Base-by-base conservation (phyloP, 2,113 vertebrate genomes). In the Sylvilagus bachmani region DNA sequence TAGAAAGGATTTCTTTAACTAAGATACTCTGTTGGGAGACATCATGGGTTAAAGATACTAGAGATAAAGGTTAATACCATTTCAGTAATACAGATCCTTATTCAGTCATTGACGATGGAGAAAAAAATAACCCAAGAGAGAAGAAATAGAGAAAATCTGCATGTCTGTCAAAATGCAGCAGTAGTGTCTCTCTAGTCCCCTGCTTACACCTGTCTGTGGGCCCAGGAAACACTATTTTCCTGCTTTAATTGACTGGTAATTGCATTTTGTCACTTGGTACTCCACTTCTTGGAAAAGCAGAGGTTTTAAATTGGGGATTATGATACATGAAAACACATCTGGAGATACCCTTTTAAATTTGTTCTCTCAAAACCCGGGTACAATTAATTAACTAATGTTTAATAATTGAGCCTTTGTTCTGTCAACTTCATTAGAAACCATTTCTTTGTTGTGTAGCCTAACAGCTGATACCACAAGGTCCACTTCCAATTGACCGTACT, bases 281-380 rank as follows among this genome's bases (percentile, higher is more conserved):
- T 64, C 5, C 25, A 25, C 58, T 87, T 79, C 33, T 82, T 75
- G 16, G 51, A 86, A 51, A 90, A 79, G 11, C 4, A 11, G 10
- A 90, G 53, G 55, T 44, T 91, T 94, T 84, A 55, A 89, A 69
- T 78, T 93, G 75, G 38, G 1, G 6, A 12, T 9, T 64, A 51
- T 13, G 5, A 22, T 58, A n/a, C n/a, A 25, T 89, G 55, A 84
- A 83, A 94, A 77, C 89, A 73, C 16, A 74, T 89, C 81, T 71
- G 31, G 10, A 12, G 90, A 29, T 86, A 44, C 62, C n/a, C 84
- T 82, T 33, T 22, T 86, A 88, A 75, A 55, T 11, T 66, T 78
- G 8, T 55, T 93, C 70, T 82, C 36, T 62, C 84, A 69, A 89
- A 83, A 67, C 10, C 21, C 80, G 14, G 12, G 6, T 89, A 0